Evolutionary conservation across 2,888 invertebrate genomes (phyloP).

Genomic region (Troides helena): DNA sequence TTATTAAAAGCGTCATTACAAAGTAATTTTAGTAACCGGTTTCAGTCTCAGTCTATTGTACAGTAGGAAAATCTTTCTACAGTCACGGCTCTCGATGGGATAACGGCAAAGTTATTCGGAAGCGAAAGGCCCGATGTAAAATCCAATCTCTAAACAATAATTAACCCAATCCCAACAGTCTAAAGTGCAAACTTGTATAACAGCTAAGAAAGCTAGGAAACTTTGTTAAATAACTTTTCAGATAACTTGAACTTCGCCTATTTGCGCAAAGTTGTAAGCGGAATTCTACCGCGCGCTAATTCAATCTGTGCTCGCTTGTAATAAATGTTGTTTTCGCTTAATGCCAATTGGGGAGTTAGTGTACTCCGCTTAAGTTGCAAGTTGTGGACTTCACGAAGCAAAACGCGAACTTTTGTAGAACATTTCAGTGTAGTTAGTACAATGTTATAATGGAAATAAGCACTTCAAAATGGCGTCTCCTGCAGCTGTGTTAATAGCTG

Average conservation of each 20-base stretch:
- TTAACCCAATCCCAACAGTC: constrained; percentile 60
- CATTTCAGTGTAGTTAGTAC: constrained; percentile 81
- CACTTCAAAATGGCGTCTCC: constrained; percentile 79
- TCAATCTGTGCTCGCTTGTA: constrained; percentile 78
- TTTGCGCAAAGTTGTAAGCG: constrained; percentile 78
- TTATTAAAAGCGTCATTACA: constrained; percentile 75
- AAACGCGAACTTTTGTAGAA: constrained; percentile 81
- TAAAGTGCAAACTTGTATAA: constrained; percentile 65
- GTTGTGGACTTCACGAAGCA: constrained; percentile 80
- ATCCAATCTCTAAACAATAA: constrained; percentile 56
- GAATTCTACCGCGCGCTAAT: constrained; percentile 72
- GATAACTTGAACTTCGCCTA: constrained; percentile 79
- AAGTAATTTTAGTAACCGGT: constrained; percentile 74
- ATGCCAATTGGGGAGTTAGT: constrained; percentile 73
- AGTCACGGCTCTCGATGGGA: constrained; percentile 81
- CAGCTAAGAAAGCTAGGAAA: constrained; percentile 77
- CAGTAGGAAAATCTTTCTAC: constrained; percentile 80
- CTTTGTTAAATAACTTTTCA: constrained; percentile 81
- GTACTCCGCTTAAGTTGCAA: constrained; percentile 64
- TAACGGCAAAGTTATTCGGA: constrained; percentile 63
- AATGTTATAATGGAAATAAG: constrained; percentile 81
- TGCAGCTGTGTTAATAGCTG: constrained; percentile 65
- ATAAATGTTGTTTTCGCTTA: constrained; percentile 79
- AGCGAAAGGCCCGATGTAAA: constrained; percentile 55
- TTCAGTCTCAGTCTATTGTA: constrained; percentile 76